These are phyloP conservation scores for Glaucidium brasilianum DNA, from an alignment of 2,113 vertebrate genomes.

Conservation along the genomic window DNA sequence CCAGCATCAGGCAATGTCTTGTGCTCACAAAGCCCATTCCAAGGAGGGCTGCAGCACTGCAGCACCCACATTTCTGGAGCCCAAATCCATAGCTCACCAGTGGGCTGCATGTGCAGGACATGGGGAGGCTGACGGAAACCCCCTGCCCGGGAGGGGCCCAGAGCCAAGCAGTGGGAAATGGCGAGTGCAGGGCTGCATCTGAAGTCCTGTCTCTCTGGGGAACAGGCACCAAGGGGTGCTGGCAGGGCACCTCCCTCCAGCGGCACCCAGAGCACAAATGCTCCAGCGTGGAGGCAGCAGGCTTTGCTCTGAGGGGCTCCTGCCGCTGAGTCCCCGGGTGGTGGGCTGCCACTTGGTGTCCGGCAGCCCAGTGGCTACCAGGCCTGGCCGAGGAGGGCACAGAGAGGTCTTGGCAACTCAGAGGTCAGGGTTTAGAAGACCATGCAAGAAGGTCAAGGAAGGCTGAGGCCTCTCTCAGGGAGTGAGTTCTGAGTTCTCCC, in stretches of 20 bases:
- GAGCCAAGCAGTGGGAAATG: not conserved
- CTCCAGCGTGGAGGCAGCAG: not conserved
- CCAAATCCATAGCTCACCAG: not conserved
- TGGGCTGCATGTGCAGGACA: not conserved
- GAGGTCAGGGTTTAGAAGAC: not conserved
- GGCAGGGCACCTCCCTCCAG: not conserved
- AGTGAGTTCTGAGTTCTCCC: not conserved
- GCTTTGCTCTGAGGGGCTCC: not conserved
- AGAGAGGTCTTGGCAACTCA: not conserved
- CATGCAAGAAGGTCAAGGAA: not conserved
- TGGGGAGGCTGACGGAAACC: not conserved
- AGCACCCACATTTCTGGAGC: not conserved
- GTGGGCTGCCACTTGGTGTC: not conserved
- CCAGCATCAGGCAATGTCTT: not conserved
- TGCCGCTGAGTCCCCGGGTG: not conserved
- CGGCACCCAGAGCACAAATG: not conserved
- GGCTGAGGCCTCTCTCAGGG: not conserved
- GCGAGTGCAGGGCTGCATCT: too few relatives aligned
- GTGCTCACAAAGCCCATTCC: not conserved
- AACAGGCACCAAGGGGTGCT: not conserved
- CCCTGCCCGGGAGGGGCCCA: not conserved
- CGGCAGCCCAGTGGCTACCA: not conserved
- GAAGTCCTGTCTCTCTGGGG: not conserved
- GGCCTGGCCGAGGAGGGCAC: not conserved
- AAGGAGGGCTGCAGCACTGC: not conserved